Evolutionary conservation across 1,140 invertebrate species (phyloP), one percentile per base, ranked within the genome.

Genomic region (Caenorhabditis remanei): DNA sequence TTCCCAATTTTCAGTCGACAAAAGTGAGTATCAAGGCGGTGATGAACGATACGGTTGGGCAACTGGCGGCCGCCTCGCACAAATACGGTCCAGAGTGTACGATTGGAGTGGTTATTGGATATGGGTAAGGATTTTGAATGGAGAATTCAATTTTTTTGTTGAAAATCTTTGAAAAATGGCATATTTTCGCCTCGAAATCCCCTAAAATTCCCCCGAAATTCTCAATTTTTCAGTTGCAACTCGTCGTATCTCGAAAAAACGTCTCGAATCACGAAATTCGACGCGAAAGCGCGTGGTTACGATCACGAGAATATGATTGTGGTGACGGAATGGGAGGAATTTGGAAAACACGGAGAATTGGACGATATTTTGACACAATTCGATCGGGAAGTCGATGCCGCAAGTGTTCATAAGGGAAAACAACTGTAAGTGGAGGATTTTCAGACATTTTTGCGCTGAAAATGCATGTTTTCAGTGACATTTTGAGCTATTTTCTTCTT

Each of bases 41-140:
- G 53, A 92, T 92, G 91, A 92, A 92, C 85, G 91, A 92, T 84
- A 92, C 91, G 8, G 91, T 92, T 21, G 91, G 91, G 24, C 91
- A 92, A 83, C 50, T 92, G 65, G 91, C 91, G 4, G 92, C 91
- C 13, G 91, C 91, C n/a, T 89, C 92, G 9, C 87, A 92, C 86
- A 91, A 89, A 87, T 93, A 92, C 71, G 91, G 91, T 11, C 79
- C 85, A 16, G 92, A 93, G 46, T 92, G 91, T 83, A 90, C 89
- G 55, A 71, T 89, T 56, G 91, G 85, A 58, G 90, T 93, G 19
- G 91, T 92, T 43, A 92, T 92, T 82, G 91, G 91, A 32, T 93
- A 92, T 82, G 92, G 92, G 84, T 92, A 50, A 85, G 89, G 75
- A 16, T 21, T 56, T 58, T 84, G 21, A 21, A 19, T 8, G 16